Evolutionary conservation across 2,888 invertebrate genomes (phyloP), one percentile per base, ranked within the genome.

Genomic region (Lithophane semibrunnea): DNA sequence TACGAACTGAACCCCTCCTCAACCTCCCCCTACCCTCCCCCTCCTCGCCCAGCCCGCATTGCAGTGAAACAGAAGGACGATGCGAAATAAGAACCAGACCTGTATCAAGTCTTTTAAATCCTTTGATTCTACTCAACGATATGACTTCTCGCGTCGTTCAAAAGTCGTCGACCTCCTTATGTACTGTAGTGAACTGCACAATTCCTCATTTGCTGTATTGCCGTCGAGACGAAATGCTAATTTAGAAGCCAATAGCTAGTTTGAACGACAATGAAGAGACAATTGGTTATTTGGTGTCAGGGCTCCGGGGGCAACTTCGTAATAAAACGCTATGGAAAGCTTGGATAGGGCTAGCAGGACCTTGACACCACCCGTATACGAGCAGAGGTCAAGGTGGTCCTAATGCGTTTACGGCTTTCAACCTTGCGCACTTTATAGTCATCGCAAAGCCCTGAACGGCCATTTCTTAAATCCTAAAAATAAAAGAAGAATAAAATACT

Each of bases 41-140:
- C 89, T 90, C 90, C 92, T 89, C 90, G 88, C 92, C 90, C 91
- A 86, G 84, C 91, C 95, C 96, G 96, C 96, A 96, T 93, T 96
- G 96, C 96, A 96, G 96, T 93, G 92, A 92, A 93, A 92, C 92
- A 93, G 93, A 94, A 93, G 93, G 93, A 93, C 93, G 88, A 89
- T 88, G 86, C 86, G 87, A 91, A 93, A 93, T 92, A 92, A 90
- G 87, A 92, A 90, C 87, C 86, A 91, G 90, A 91, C 89, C 89
- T 90, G 88, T 87, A 88, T 85, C 86, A 87, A 84, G 86, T 88
- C 86, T 84, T 89, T 86, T 89, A 91, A 90, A 87, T 87, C 88
- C 86, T 86, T 89, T 87, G 81, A 89, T 88, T 85, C 78, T 82
- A 86, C 83, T 87, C 80, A 85, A 82, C 75, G 76, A 80, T 85